Evolutionary conservation across 2,797 vertebrate species (phyloP), one percentile per base, ranked within the genome.

Genomic region (Sebastes hopkinsi): DNA sequence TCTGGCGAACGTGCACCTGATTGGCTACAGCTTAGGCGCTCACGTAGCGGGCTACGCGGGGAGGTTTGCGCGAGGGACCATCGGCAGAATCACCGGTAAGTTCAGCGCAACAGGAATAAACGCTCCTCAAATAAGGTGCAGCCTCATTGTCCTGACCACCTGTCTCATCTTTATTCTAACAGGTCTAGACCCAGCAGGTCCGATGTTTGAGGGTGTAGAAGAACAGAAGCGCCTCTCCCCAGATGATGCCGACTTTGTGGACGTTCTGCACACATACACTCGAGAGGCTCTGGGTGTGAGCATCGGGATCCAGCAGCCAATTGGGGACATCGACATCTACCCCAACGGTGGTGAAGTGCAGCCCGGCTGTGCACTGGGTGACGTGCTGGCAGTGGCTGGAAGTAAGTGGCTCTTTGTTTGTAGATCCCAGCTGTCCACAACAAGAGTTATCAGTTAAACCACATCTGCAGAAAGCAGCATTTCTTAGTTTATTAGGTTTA

Each of bases 101-200:
- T 80, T 94, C 77, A n/a, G 27, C 20, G 7, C 2, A 22, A 34
- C 2, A 3, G 10, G 12, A 72, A 56, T 20, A 4, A 0, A 8
- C 27, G 34, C 20, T 4, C 0, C 0, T 64, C 6, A 52, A 61
- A 36, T 13, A 16, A 2, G 2, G 5, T 6, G 16, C 23, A 3
- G 6, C 25, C 8, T 68, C 13, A 25, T 52, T 73, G 52, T 9
- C 10, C 16, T 52, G 10, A 86, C 32, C 67, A 2, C 29, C 27
- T 27, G 5, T 60, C 8, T 20, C 14, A 22, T 4, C 34, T 36
- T 69, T 56, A 8, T 42, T 67, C 8, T 18, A 7, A 4, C 55
- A 99, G 99, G 99, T 55, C 88, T 99, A 79, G 99, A 99, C 88
- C 99, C 99, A 0, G 99, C 98, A 0, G 99, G 99, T 5, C 98